Base-by-base conservation (phyloP, 2,888 invertebrate species). In the Scaptomyza parva region DNA sequence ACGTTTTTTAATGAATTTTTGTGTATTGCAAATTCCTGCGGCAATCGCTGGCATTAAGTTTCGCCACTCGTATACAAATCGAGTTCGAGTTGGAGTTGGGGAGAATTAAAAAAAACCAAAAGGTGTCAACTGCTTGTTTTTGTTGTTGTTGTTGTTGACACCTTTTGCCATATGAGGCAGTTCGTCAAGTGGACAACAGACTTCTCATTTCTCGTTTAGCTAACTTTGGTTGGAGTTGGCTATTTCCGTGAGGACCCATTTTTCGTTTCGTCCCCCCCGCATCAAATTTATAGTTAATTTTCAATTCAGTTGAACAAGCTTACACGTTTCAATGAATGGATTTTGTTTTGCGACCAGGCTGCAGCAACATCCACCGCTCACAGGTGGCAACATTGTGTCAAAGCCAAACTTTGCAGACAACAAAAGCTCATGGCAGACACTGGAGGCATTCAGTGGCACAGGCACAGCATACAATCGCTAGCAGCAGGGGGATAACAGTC, bases 241-340 rank as follows among this genome's bases (percentile, higher is more conserved):
- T 28, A 18, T 33, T 22, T 20, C 3, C 26, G 20, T 39, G 43
- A 45, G 39, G 51, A n/a, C n/a, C n/a, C 76, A 45, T n/a, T 28
- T 71, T 9, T 74, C n/a, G 75, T 55, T 64, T n/a, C n/a, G 48
- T 64, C 43, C 64, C 2, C 17, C 8, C 8, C 9, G 17, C 60
- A 65, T 68, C 74, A 77, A 85, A 82, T 87, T 87, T 83, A 83
- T 83, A 86, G 86, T 85, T 83, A 88, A 83, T 83, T 86, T 83
- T 87, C 83, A 83, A 83, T 83, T 86, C 86, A 76, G 77, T 71
- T 77, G 79, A 78, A 79, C 75, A 75, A 78, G 80, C 82, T 81
- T 65, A 78, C 75, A 87, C 73, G 78, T 73, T 78, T 68, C 70
- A 83, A 76, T 86, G 82, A 87, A 87, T 82, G 84, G 66, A 69